Percentiles rank a stretch among this genome's conserved stretches.
These are phyloP conservation scores for Anoura caudifer DNA, from an alignment of 2,113 vertebrate genomes.

Conservation along the genomic window DNA sequence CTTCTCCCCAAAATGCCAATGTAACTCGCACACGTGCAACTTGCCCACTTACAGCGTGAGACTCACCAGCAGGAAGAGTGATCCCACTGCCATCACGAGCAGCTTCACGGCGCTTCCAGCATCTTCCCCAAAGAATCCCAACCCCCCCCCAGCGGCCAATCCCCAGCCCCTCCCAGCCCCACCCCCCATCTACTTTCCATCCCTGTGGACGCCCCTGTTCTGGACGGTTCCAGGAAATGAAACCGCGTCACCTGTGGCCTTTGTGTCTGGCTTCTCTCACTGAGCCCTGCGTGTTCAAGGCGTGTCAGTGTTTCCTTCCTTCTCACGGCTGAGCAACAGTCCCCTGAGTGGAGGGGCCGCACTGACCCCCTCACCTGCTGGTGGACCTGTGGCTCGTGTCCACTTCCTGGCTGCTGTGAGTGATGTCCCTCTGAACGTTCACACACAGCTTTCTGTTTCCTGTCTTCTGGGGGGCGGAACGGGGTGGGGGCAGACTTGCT, in stretches of 20 bases:
- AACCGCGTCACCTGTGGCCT: too few relatives aligned
- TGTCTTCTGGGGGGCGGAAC: accelerated
- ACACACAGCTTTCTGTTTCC: accelerated
- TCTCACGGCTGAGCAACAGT: neutral
- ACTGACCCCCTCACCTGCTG: accelerated
- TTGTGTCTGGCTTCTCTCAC: neutral
- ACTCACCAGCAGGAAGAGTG: too few relatives aligned
- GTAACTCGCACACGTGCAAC: neutral
- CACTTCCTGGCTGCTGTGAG: accelerated
- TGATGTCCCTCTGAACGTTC: accelerated
- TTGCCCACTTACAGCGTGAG: too few relatives aligned
- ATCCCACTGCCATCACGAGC: neutral
- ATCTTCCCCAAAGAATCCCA: neutral
- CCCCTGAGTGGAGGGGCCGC: accelerated
- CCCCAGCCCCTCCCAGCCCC: neutral
- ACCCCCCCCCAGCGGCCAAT: neutral
- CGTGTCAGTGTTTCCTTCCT: neutral
- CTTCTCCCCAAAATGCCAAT: neutral
- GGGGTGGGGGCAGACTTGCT: neutral
- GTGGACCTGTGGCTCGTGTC: accelerated
- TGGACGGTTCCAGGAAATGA: too few relatives aligned
- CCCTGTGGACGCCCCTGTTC: too few relatives aligned
- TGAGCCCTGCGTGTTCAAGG: accelerated
- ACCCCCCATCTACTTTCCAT: too few relatives aligned
- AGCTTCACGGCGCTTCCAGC: too few relatives aligned